Base-by-base conservation (phyloP, 2,888 invertebrate genomes). In the Drosophila ustulata region DNA sequence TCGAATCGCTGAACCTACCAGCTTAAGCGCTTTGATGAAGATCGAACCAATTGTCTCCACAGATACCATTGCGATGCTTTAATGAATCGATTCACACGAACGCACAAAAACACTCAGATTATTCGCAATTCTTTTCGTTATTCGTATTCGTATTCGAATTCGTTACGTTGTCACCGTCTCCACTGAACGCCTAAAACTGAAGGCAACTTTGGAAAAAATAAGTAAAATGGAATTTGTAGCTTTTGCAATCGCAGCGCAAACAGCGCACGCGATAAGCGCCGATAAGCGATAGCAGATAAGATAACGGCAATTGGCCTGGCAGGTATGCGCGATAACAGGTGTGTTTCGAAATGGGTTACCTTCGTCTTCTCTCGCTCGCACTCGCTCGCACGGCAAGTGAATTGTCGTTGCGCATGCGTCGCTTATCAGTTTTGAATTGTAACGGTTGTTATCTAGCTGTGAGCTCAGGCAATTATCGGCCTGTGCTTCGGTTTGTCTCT, bases 21-120 rank as follows among this genome's bases (percentile, higher is more conserved):
- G 93, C 94, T 97, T 97, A 65, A 97, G 93, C 66, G 95, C 93
- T 94, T 97, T 97, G 89, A 97, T 94, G 92, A 96, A 95, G 69
- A 97, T 95, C 64, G 96, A 95, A 75, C 95, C 97, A 82, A 97
- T 95, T 49, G 96, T 96, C 91, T 96, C 95, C 67, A 96, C 94
- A 75, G 96, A 96, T 91, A 96, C 96, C 96, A 96, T 96, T 93
- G 93, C n/a, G 37, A 37, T 95, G 80, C 61, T 64, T 39, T 52
- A n/a, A 62, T 41, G 32, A 13, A 59, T 43, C 34, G 30, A 28
- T 41, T 50, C 43, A 49, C 32, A 50, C 11, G 18, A 18, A 18
- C 30, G 32, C 46, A 49, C 18, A 25, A 25, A 49, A 25, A 46
- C 39, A 28, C 30, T 23, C 26, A 4, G 23, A 32, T 34, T 30